Percentiles rank a stretch among this genome's conserved stretches.
Evolutionary conservation across 1,140 invertebrate species (phyloP).

Genomic region (Psilanteris sp.): DNA sequence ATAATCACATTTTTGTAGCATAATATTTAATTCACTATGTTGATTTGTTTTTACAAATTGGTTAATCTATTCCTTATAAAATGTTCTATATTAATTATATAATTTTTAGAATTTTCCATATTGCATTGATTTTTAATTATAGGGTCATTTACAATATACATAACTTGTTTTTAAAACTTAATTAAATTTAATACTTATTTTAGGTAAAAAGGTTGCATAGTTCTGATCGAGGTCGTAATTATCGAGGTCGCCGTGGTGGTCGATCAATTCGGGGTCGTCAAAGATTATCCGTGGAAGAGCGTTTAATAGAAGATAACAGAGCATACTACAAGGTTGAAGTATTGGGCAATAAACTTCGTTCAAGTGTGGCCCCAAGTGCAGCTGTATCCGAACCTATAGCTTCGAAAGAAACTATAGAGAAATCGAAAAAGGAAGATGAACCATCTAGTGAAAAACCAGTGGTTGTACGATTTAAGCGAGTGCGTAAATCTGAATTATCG

Average conservation of each 20-base stretch:
- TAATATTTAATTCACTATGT: no score
- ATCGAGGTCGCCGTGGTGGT: constrained; percentile 66
- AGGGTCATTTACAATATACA: no score
- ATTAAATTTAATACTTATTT: constrained; percentile 5
- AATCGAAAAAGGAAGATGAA: constrained; percentile 69
- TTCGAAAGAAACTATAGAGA: constrained; percentile 62
- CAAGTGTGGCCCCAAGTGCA: constrained; percentile 77
- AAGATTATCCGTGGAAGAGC: constrained; percentile 81
- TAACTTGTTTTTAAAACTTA: no score
- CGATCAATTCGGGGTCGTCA: constrained; percentile 74
- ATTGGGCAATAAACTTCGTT: constrained; percentile 84
- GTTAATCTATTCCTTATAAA: no score
- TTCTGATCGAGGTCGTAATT: constrained; percentile 43
- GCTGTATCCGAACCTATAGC: constrained; percentile 9
- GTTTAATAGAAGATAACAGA: constrained; percentile 82
- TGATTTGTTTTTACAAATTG: no score
- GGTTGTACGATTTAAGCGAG: constrained; percentile 87
- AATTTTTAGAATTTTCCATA: no score
- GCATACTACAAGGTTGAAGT: constrained; percentile 88
- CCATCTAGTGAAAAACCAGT: constrained; percentile 80
- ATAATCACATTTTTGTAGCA: no score
- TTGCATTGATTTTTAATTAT: no score
- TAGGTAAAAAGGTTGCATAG: constrained; percentile 26
- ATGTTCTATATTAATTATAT: no score
- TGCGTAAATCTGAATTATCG: constrained; percentile 86